These are phyloP conservation scores for Spatula versicolor DNA, from an alignment of 2,797 vertebrate species.

Conservation along the genomic window DNA sequence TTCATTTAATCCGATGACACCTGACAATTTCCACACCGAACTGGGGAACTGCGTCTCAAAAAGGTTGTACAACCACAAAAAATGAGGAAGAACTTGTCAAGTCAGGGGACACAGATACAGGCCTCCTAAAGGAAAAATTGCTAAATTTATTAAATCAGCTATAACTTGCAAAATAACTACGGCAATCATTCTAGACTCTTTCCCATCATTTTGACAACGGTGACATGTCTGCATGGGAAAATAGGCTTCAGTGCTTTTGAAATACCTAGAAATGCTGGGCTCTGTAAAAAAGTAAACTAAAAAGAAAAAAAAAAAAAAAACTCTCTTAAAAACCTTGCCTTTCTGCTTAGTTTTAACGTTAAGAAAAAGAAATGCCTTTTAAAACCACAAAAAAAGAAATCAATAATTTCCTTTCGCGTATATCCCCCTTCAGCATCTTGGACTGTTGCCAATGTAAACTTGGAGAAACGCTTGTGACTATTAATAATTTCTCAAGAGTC, in stretches of 20 bases:
- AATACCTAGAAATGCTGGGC: not conserved
- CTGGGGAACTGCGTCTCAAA: not conserved
- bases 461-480: not conserved
- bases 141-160: not conserved
- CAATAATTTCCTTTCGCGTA: not conserved
- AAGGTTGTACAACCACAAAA: not conserved
- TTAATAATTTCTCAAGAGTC: not conserved
- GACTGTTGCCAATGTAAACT: not conserved
- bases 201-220: not conserved
- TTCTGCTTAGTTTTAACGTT: not conserved
- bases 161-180: not conserved
- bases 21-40: conserved; percentile 40
- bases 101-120: not conserved
- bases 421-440: not conserved
- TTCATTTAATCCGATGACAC: conserved; percentile 18
- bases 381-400: not conserved
- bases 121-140: not conserved
- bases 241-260: not conserved
- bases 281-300: not conserved
- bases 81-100: not conserved
- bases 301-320: not conserved
- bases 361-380: not conserved
- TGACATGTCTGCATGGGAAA: not conserved
- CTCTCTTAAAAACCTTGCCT: not conserved
- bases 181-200: not conserved